Conservation (phyloP, 1,140 invertebrate species). For the Tetragnatha versicolor region DNA sequence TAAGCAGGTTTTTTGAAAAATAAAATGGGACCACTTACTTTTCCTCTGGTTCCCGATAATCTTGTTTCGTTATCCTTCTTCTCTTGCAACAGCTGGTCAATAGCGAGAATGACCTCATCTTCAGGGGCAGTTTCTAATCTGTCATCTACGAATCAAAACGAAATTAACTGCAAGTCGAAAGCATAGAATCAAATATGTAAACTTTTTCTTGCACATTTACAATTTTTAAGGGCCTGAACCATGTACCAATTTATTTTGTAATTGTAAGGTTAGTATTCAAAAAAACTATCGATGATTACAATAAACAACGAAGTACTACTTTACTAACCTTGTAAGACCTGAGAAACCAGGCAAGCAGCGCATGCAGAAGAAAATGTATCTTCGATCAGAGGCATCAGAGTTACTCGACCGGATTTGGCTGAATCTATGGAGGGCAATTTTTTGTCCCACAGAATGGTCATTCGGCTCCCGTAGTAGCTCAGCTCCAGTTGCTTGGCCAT, state of each 20-base stretch:
- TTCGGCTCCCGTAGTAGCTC: constrained; percentile 19
- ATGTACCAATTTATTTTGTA: no score
- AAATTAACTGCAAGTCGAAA: no score
- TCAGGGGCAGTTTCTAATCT: neutral
- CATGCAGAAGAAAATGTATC: constrained; percentile 8
- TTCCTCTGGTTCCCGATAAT: constrained; percentile 9
- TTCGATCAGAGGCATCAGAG: neutral
- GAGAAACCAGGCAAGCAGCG: constrained; percentile 19
- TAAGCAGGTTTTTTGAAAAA: neutral
- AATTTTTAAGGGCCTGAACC: no score
- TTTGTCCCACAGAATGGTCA: constrained; percentile 29
- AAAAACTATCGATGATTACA: no score
- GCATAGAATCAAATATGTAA: neutral
- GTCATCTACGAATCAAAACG: neutral
- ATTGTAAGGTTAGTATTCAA: no score
- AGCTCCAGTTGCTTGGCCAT: constrained; percentile 24
- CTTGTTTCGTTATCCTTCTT: neutral
- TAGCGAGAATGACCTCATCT: constrained; percentile 32
- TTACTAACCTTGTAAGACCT: neutral
- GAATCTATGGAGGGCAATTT: neutral
- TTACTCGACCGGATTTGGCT: neutral
- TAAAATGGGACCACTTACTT: neutral
- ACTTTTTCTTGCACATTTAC: neutral
- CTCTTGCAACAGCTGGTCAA: constrained; percentile 26
- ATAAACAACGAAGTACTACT: no score